Evolutionary conservation across 1,140 invertebrate genomes (phyloP), one percentile per base, ranked within the genome.

Genomic region (Dendroctonus ponderosae): DNA sequence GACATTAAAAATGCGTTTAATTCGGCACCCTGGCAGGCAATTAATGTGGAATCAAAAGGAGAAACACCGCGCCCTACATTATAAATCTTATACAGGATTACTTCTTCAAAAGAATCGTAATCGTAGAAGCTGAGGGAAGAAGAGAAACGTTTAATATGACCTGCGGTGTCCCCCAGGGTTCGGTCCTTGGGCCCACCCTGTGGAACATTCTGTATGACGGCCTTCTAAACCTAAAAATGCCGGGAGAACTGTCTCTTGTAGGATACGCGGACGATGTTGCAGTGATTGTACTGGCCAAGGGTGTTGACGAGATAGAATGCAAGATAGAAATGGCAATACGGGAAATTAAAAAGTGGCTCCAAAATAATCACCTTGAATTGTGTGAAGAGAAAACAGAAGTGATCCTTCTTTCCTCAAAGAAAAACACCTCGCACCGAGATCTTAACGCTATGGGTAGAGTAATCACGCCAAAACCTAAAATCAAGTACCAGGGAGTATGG

Each of bases 1-100:
- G 82, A 83, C 56, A 81, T 83, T 7, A 74, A 75, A 5, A 80
- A 80, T 0, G 80, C 81, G 0, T 82, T 82, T 53, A 76, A 80
- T n/a, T n/a, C n/a, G n/a, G n/a, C n/a, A n/a, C n/a, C n/a, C n/a
- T n/a, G n/a, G n/a, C n/a, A n/a, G n/a, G 54, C 76, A 75, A 11
- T 71, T 75, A 0, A 77, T 77, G 75, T 82, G 80, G 79, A 74
- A 78, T 0, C 70, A 70, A 57, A 42, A 37, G 46, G 1, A 51
- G 70, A 38, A 3, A 62, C 0, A 75, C 74, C 9, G 71, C 71
- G 0, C 14, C 39, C 6, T 65, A 74, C 14, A 5, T 78, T 0
- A 67, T 73, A 11, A 39, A 60, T 0, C 52, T 81, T 0, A 62
- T 80, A 6, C 46, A 56, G 6, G 68, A 62, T 50, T 81, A 82